Percentiles rank a stretch among this genome's conserved stretches.
These are phyloP conservation scores for Automeris io DNA, from an alignment of 2,888 invertebrate genomes.

Conservation along the genomic window DNA sequence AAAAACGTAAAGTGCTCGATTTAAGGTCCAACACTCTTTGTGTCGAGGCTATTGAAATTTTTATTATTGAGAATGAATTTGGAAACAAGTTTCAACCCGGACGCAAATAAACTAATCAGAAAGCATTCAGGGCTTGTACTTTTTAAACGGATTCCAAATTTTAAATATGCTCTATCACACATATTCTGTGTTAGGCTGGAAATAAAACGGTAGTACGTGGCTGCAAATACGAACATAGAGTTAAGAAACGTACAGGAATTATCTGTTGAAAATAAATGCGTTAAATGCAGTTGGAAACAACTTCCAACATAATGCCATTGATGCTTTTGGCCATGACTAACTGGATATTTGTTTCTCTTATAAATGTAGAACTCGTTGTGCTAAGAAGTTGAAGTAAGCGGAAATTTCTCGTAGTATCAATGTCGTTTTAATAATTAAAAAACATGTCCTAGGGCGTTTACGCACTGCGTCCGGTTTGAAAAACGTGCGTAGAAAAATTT, in stretches of 20 bases:
- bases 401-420: no score
- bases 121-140: conserved; percentile 24
- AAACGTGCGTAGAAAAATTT: no score
- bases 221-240: neutral
- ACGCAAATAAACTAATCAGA: conserved; percentile 35
- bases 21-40: conserved; percentile 14
- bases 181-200: neutral
- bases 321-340: no score
- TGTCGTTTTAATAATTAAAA: no score
- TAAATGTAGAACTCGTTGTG: no score
- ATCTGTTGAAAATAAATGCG: no score
- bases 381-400: no score
- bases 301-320: no score
- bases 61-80: conserved; percentile 14
- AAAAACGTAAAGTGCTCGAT: conserved; percentile 9
- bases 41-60: conserved; percentile 19
- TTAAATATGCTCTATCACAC: neutral
- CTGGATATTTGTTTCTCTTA: no score
- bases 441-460: no score
- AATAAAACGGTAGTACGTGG: neutral
- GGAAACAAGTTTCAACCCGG: conserved; percentile 24
- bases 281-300: no score
- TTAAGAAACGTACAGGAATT: neutral
- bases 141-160: conserved; percentile 10
- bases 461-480: no score